Conservation (phyloP, 2,797 vertebrate species). For the Danio albolineatus region DNA sequence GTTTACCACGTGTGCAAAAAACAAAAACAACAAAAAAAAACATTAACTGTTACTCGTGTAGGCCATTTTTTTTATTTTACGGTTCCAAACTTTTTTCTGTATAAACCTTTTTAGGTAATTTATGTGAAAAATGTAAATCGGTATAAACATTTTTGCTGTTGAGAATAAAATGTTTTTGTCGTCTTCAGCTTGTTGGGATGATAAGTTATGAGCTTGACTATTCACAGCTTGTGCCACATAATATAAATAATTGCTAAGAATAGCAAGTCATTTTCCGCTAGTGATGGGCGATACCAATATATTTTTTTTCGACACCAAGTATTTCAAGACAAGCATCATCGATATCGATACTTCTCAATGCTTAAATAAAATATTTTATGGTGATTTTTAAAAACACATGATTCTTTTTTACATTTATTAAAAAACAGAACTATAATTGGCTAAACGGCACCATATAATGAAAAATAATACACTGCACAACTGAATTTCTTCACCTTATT, state of each 20-base stretch:
- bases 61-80: conserved; percentile 72
- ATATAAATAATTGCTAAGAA: background rate
- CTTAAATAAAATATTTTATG: too few relatives aligned
- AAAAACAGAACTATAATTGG: too few relatives aligned
- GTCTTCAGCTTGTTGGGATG: conserved; percentile 50
- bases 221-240: background rate
- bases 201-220: conserved; percentile 13
- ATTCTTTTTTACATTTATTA: too few relatives aligned
- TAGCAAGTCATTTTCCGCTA: conserved; percentile 5
- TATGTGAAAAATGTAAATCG: conserved; percentile 84
- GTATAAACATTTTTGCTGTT: conserved; percentile 79
- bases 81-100: conserved; percentile 53
- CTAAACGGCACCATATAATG: too few relatives aligned
- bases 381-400: too few relatives aligned
- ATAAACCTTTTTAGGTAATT: conserved; percentile 77
- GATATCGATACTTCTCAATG: too few relatives aligned
- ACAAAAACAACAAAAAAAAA: conserved; percentile 22
- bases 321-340: too few relatives aligned
- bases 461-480: too few relatives aligned
- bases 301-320: too few relatives aligned
- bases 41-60: conserved; percentile 74
- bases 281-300: too few relatives aligned
- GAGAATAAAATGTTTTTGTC: conserved; percentile 68
- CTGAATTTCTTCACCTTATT: too few relatives aligned
- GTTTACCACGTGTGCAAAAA: conserved; percentile 27